Evolutionary conservation across 2,113 vertebrate species (phyloP).

Genomic region (Microcebus tavaratra): DNA sequence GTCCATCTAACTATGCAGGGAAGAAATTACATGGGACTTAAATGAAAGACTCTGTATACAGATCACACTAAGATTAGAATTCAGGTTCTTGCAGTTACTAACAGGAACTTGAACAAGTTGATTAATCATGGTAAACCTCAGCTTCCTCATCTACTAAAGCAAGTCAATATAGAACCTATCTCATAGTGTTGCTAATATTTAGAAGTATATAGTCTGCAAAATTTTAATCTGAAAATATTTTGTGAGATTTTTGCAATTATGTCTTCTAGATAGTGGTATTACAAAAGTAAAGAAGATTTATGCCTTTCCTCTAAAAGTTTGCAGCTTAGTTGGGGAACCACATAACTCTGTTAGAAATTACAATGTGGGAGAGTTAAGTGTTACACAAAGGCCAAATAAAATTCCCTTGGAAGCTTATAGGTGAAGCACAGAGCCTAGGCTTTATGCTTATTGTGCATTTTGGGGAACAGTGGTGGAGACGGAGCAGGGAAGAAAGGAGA

Average conservation of each 20-base stretch:
- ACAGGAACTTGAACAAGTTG: background rate
- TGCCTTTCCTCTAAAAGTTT: background rate
- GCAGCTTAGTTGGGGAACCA: background rate
- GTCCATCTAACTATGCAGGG: background rate
- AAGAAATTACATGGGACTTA: background rate
- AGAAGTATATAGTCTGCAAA: background rate
- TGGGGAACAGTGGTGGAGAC: background rate
- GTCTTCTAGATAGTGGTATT: background rate
- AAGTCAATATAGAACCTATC: background rate
- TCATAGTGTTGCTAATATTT: background rate
- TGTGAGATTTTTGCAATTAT: background rate
- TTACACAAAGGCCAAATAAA: background rate
- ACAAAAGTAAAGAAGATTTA: background rate
- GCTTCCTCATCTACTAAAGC: background rate
- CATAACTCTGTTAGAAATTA: background rate
- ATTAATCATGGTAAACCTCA: background rate
- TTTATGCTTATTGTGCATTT: background rate
- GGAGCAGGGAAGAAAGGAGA: background rate
- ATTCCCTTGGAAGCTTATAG: background rate
- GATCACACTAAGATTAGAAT: fast-evolving
- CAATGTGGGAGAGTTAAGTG: background rate
- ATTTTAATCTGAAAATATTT: background rate
- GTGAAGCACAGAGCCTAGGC: fast-evolving
- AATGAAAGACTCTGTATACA: background rate
- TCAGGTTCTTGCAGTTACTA: background rate